Evolutionary conservation across 1,140 invertebrate species (phyloP), one percentile per base, ranked within the genome.

Genomic region (Zelostemma sp.): DNA sequence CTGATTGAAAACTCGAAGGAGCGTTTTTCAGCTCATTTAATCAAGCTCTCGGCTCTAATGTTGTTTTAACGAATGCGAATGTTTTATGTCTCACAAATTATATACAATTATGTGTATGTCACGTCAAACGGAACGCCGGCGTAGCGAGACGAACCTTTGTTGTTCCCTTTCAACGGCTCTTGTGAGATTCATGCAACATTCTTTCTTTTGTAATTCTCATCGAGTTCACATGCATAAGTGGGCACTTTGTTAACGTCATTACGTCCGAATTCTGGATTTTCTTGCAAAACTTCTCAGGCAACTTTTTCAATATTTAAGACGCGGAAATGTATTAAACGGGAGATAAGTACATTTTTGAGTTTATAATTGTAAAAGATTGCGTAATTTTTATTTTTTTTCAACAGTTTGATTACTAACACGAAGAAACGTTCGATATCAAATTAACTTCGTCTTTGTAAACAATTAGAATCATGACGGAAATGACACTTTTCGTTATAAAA

Each of bases 131-230:
- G 61, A 70, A 70, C 68, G 68, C 57, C 58, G 61, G n/a, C 68
- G 51, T 70, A 61, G 53, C 68, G 58, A 65, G 61, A 66, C 68
- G 60, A 61, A 65, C 38, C 51, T 62, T 66, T 66, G 61, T 71
- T 50, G 68, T 71, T 71, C 68, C 62, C 46, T 58, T 55, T 59
- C 57, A 71, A 65, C 60, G 62, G 65, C 55, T 59, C 58, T 19
- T 48, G 40, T 16, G 14, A 65, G 62, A 66, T 65, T 40, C 58
- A 49, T 31, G 43, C 55, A 59, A 66, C 61, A 62, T 65, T 56
- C 45, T 58, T 66, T 57, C 45, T 71, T 71, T 66, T 62, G 58
- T 63, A 71, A 66, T 43, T 54, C 17, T 46, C 45, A 65, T 64
- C 58, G 55, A 64, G 60, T 56, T 21, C 56, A 56, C 51, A 45